phyloP scores from a whole-genome alignment of 2,888 invertebrate species.

The Carcina quercana region DNA sequence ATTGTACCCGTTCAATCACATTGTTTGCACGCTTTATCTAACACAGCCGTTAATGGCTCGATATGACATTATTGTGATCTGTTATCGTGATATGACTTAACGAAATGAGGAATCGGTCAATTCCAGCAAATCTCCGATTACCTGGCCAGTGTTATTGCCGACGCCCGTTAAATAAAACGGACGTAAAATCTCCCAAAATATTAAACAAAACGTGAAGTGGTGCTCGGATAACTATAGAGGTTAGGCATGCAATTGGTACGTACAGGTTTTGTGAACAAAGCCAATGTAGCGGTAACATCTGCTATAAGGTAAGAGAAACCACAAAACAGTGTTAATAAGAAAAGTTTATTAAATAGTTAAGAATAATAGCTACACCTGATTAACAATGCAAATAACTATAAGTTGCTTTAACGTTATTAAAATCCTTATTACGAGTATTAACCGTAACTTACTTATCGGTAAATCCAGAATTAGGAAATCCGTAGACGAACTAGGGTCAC shows the following conservation, averaged over 20 bases:
- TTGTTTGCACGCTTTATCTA: slow-evolving; percentile 47
- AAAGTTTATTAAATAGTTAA: background rate
- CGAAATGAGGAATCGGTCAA: slow-evolving; percentile 16
- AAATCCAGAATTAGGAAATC: no score
- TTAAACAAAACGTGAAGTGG: no score
- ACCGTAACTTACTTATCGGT: background rate
- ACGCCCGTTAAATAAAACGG: background rate
- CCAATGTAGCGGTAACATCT: slow-evolving; percentile 21
- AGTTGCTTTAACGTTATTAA: no score
- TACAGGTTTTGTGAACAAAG: slow-evolving; percentile 22
- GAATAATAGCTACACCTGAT: no score
- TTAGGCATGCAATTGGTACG: slow-evolving; percentile 24
- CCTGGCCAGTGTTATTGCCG: background rate
- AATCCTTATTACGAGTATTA: no score
- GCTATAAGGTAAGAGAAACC: slow-evolving; percentile 29
- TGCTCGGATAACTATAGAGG: background rate
- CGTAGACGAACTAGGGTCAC: no score
- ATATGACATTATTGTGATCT: slow-evolving; percentile 44
- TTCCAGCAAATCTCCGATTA: slow-evolving; percentile 1
- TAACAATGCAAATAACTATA: background rate
- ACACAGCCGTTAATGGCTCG: slow-evolving; percentile 42
- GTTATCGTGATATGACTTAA: slow-evolving; percentile 38
- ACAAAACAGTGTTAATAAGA: background rate
- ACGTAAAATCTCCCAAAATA: no score
- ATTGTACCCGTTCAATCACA: slow-evolving; percentile 42